Conservation (phyloP, 1,140 invertebrate genomes). For the Drosophila bifasciata region DNA sequence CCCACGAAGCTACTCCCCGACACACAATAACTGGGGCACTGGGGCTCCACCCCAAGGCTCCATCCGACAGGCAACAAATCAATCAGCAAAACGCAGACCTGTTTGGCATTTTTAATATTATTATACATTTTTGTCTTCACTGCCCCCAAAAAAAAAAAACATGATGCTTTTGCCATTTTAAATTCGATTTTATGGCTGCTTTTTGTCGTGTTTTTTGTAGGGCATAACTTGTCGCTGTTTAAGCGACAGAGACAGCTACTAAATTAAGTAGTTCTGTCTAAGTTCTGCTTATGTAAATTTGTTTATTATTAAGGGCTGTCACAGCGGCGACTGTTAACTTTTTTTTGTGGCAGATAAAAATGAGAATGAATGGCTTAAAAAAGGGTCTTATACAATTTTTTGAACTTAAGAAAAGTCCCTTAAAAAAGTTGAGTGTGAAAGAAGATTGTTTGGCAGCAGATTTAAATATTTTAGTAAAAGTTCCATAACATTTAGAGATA, state of each 20-base stretch:
- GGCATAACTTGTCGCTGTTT: neutral
- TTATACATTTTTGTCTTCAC: neutral
- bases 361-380: neutral
- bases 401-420: no score
- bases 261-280: constrained; percentile 8
- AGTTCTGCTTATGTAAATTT: constrained; percentile 1
- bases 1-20: neutral
- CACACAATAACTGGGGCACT: constrained; percentile 14
- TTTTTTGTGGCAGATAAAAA: constrained; percentile 21
- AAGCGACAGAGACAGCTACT: neutral
- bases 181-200: constrained; percentile 2
- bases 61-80: constrained; percentile 60
- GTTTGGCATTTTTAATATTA: constrained; percentile 63
- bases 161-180: constrained; percentile 19
- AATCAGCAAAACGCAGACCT: constrained; percentile 55
- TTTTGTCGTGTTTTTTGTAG: neutral
- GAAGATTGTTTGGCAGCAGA: no score
- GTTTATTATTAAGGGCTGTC: constrained; percentile 17
- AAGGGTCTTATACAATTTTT: no score
- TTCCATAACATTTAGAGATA: no score
- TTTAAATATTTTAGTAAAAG: no score
- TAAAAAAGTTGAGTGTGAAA: no score
- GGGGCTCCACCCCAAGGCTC: constrained; percentile 19
- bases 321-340: neutral
- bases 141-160: constrained; percentile 12